phyloP scores from a whole-genome alignment of 2,888 invertebrate genomes.

The Meteorus cinctellus region DNA sequence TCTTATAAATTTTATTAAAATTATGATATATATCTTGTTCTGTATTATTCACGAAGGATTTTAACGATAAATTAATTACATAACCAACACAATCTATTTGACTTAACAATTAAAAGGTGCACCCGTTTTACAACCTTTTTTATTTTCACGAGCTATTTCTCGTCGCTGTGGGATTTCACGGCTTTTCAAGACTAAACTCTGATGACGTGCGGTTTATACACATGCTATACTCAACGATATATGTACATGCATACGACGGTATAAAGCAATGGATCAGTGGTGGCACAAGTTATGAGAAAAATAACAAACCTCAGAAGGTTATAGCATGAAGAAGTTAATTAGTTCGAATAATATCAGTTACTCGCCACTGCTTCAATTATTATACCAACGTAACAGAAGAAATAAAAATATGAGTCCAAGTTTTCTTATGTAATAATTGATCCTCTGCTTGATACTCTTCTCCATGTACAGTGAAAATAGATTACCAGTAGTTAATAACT shows the following conservation, averaged over 20 bases:
- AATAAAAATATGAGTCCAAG: background rate
- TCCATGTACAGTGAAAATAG: too few species aligned
- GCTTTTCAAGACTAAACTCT: slow-evolving; percentile 44
- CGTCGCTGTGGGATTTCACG: slow-evolving; percentile 36
- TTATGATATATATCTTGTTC: too few species aligned
- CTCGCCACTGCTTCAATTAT: background rate
- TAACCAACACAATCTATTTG: too few species aligned
- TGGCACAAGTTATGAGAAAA: background rate
- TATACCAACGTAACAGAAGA: background rate
- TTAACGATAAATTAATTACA: too few species aligned
- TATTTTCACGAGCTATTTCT: background rate
- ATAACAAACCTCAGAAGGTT: background rate
- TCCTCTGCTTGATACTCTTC: too few species aligned
- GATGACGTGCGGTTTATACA: slow-evolving; percentile 15
- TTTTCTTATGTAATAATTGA: too few species aligned
- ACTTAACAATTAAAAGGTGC: too few species aligned
- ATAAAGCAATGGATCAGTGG: background rate
- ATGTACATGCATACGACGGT: background rate
- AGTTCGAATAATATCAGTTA: background rate
- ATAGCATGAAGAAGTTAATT: slow-evolving; percentile 7
- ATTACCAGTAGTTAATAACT: too few species aligned
- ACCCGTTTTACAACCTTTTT: too few species aligned
- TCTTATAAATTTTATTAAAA: too few species aligned
- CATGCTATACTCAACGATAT: background rate
- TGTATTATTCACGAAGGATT: too few species aligned